These are phyloP conservation scores for Boulengeromyrus knoepffleri DNA, from an alignment of 2,113 vertebrate species.

Conservation along the genomic window DNA sequence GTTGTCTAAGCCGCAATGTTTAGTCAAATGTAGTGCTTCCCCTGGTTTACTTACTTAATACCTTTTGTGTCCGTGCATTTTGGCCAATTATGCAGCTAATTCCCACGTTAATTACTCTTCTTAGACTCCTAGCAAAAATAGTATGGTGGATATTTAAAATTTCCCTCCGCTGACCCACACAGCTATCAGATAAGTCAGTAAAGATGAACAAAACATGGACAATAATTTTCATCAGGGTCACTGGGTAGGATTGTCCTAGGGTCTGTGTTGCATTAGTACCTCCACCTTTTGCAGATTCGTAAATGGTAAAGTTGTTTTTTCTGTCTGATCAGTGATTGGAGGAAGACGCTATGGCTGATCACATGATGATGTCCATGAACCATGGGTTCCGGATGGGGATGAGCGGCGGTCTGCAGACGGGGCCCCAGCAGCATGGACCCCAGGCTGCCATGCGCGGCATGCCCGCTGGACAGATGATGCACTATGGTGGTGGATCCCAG, in stretches of 20 bases:
- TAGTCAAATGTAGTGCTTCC: neutral
- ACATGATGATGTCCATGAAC: constrained; percentile 89
- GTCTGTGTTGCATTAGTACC: neutral
- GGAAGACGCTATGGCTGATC: constrained; percentile 77
- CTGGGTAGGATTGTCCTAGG: neutral
- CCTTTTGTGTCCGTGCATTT: neutral
- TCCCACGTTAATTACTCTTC: neutral
- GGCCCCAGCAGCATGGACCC: constrained; percentile 70
- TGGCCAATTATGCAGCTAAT: neutral
- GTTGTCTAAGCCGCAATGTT: neutral
- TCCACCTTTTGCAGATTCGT: neutral
- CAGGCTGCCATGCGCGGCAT: constrained; percentile 67
- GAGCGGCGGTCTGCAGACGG: constrained; percentile 63
- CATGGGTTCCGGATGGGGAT: constrained; percentile 80
- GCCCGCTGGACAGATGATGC: constrained; percentile 71
- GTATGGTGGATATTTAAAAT: neutral
- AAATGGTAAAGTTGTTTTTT: neutral
- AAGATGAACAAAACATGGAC: neutral
- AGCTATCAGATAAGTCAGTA: neutral
- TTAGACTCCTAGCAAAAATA: neutral
- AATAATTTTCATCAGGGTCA: neutral
- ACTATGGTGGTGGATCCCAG: constrained; percentile 66
- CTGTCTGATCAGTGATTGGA: constrained; percentile 36
- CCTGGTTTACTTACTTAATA: neutral
- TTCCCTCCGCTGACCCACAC: neutral